phyloP scores from a whole-genome alignment of 2,888 invertebrate species.

The Nephrotoma flavescens region DNA sequence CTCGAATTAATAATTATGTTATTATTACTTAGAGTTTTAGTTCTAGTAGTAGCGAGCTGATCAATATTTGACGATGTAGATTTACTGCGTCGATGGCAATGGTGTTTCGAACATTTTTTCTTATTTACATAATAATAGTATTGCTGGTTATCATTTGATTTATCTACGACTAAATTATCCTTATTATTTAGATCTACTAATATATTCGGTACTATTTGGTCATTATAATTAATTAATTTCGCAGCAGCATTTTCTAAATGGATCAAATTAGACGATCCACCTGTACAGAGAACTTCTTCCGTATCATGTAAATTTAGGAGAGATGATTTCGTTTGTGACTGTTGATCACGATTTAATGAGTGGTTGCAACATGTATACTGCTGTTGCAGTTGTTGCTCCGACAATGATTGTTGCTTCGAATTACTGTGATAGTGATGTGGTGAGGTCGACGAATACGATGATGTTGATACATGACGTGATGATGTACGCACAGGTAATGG shows the following conservation, averaged over 20 bases:
- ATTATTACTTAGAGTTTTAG: not conserved
- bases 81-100: constrained; percentile 21
- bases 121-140: constrained; percentile 8
- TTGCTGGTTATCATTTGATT: constrained; percentile 5
- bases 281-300: not conserved
- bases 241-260: constrained; percentile 6
- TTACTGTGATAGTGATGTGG: constrained; percentile 16
- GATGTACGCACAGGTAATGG: constrained; percentile 10
- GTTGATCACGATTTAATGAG: not conserved
- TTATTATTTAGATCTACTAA: constrained; percentile 3
- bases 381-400: constrained; percentile 16
- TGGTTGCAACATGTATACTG: not conserved
- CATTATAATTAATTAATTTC: constrained; percentile 1
- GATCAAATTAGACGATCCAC: not conserved
- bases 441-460: constrained; percentile 4
- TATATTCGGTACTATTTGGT: constrained; percentile 5
- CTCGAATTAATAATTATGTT: not conserved
- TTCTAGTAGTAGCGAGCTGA: not conserved
- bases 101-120: constrained; percentile 8
- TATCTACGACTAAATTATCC: not conserved
- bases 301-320: not conserved
- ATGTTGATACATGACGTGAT: constrained; percentile 8
- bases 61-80: constrained; percentile 13
- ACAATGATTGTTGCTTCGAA: constrained; percentile 12
- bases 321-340: not conserved